Base-by-base conservation (phyloP, 23 tunicate genomes). In the Halocynthia aurantium region DNA sequence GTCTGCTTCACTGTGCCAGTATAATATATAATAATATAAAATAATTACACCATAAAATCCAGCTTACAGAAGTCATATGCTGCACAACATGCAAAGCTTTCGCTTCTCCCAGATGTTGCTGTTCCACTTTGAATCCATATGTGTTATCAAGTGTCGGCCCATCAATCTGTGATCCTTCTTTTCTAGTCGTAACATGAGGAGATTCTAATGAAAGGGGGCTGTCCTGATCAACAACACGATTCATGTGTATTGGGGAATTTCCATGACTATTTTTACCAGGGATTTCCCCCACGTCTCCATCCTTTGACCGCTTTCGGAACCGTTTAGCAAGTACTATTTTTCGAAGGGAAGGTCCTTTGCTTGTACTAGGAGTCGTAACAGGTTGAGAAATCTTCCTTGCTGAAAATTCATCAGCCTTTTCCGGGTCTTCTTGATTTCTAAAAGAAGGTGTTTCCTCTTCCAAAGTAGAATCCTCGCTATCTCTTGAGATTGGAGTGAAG, bases 41-140 rank as follows among this genome's bases (percentile, higher is more conserved):
- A 31, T 13, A 13, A 58, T 15, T 58, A 13, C 63, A 58, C 4
- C 50, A 68, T 20, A 15, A 68, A 15, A 68, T 20, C 13, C 50
- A 40, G 4, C 78, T 52, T 18, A 74, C 78, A 54, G 62, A 17
- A 8, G 65, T 82, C 7, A 91, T 52, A 68, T 91, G 87, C 65
- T 91, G 90, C 6, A 50, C 68, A 52, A 86, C 90, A 61, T 85
- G 97, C 57, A 85, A 72, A 56, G 85, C 80, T 77, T 91, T 91
- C 6, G 86, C 86, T 7, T 87, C 71, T 50, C 71, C 71, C 6
- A 62, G 81, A 61, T 74, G 62, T 55, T 74, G 78, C 19, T 74
- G 78, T 17, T 40, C 50, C 19, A 49, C 78, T 74, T 74, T 74
- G 56, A 74, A 74, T 0, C 78, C 78, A 6, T 74, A 53, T n/a